Conservation (phyloP, 2,888 invertebrate genomes). For the Chaetogeoica ovagalla region DNA sequence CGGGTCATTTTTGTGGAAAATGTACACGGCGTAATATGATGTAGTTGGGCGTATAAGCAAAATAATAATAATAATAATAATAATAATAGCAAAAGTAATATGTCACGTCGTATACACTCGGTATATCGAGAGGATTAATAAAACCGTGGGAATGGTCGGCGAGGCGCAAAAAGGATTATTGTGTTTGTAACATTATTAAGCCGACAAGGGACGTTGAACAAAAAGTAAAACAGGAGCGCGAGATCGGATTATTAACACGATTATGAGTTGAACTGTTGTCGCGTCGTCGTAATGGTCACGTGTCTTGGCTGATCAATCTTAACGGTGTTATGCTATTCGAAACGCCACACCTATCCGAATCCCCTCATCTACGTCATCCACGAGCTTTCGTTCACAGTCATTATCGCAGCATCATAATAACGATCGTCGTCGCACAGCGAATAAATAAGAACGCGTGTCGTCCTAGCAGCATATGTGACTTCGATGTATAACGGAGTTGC, state of each 20-base stretch:
- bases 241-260: conserved; percentile 20
- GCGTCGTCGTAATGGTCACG: neutral
- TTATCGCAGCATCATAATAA: too few species aligned
- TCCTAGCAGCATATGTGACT: too few species aligned
- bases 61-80: too few species aligned
- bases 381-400: neutral
- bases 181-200: neutral
- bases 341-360: neutral
- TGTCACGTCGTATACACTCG: neutral
- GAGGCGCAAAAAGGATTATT: conserved; percentile 13
- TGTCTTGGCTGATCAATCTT: conserved; percentile 8
- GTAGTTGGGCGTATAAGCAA: too few species aligned
- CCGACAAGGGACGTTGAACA: neutral
- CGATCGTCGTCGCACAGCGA: too few species aligned
- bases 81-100: too few species aligned
- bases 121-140: neutral
- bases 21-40: too few species aligned
- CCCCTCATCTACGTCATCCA: neutral
- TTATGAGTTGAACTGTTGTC: neutral
- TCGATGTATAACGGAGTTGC: too few species aligned
- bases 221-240: conserved; percentile 7
- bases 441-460: too few species aligned
- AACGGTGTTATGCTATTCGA: neutral
- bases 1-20: too few species aligned
- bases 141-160: neutral